Percentiles rank a stretch among this genome's conserved stretches.
Evolutionary conservation across 2,888 invertebrate genomes (phyloP).

Genomic region (Holacanthella duospinosa): DNA sequence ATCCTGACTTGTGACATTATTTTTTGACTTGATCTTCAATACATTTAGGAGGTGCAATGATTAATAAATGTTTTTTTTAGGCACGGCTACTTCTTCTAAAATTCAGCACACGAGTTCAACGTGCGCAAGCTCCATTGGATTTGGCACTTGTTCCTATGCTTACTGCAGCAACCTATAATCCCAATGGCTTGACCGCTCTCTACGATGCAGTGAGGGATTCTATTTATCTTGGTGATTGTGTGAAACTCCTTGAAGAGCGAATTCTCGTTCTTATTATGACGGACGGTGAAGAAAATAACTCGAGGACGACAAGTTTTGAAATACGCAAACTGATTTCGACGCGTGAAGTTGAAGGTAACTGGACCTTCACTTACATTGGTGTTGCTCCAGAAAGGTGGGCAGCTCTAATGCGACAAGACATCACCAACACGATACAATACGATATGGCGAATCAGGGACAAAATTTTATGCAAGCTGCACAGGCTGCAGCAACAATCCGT

Average conservation of each 20-base stretch:
- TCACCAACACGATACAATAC: no score
- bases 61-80: no score
- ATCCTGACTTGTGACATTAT: no score
- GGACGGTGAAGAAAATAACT: conserved; percentile 6
- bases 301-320: background rate
- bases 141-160: background rate
- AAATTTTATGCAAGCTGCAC: no score
- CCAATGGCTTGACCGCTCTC: background rate
- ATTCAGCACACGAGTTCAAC: no score
- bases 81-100: no score
- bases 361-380: conserved; percentile 8
- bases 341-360: background rate
- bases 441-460: no score
- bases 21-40: no score
- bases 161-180: background rate
- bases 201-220: background rate
- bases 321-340: background rate
- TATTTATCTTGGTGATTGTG: background rate
- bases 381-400: conserved; percentile 1
- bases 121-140: no score
- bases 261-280: conserved; percentile 2
- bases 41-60: no score
- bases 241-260: background rate
- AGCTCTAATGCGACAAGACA: background rate
- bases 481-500: no score